Base-by-base conservation (phyloP, 2,113 vertebrate genomes). In the Pseudorhombus dupliciocellatus region DNA sequence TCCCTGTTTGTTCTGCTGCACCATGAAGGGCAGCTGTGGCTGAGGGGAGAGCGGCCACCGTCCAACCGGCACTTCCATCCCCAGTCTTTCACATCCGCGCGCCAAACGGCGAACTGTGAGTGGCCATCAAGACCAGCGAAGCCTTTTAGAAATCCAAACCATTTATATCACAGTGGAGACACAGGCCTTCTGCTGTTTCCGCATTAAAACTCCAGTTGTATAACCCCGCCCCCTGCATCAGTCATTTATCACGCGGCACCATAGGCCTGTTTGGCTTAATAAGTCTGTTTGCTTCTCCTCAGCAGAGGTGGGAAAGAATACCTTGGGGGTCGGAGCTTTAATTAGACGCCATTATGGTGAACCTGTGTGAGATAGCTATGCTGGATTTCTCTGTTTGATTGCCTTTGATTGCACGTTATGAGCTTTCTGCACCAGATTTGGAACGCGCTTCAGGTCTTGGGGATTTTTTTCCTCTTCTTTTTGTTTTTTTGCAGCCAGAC, bases 181-280 rank as follows among this genome's bases (percentile, higher is more conserved):
- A 40, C 77, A 76, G 78, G 70, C 63, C 61, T 56, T 40, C 11
- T 67, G 60, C 86, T 72, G 81, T 87, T 84, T 84, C 40, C 89
- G 81, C 81, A 77, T 88, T 87, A 88, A 89, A 88, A 88, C 89
- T 76, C 58, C 70, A 52, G 83, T 87, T 91, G 85, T 73, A 78
- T 81, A 79, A 90, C 85, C 63, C 81, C 77, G 62, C 67, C 68
- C 70, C n/a, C n/a, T 87, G 79, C 56, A 77, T 90, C 87, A 37
- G 77, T 85, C 79, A 79, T 84, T 84, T 78, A 87, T 89, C 83
- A 83, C 72, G 78, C 74, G 11, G 52, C 81, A 81, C 84, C 78
- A 83, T 53, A 66, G 81, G 88, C 81, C 71, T 87, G 76, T 86
- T 90, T 89, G 84, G 62, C n/a, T n/a, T n/a, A n/a, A n/a, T n/a